A percentile compares a stretch with the other conserved stretches of the same genome.
Evolutionary conservation across 2,888 invertebrate species (phyloP).

Genomic region (Pasiphila rectangulata): DNA sequence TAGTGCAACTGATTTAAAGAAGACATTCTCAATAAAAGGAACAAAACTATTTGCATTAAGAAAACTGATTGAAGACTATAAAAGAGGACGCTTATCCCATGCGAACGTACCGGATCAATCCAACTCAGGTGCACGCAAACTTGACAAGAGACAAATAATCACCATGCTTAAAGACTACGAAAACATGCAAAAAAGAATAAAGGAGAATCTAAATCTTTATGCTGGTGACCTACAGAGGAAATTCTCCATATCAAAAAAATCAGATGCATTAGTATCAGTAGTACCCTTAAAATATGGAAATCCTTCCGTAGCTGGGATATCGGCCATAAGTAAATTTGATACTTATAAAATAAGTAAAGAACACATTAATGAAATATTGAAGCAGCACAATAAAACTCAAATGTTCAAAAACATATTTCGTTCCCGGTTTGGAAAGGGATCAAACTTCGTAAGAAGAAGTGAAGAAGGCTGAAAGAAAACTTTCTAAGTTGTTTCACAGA

Average conservation of each 20-base stretch:
- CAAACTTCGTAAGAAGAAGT: no score
- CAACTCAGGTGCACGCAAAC: constrained; percentile 24
- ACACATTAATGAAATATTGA: no score
- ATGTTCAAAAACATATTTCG: no score
- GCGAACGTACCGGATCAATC: constrained; percentile 23
- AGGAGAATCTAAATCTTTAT: constrained; percentile 14
- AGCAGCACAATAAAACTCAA: no score
- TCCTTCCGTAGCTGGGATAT: no score
- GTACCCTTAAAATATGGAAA: constrained; percentile 31
- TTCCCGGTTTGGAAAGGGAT: no score
- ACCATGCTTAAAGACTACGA: constrained; percentile 25
- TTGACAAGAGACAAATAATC: constrained; percentile 23
- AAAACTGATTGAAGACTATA: constrained; percentile 34
- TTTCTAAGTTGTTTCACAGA: no score
- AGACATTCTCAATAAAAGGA: constrained; percentile 28
- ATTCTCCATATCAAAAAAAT: constrained; percentile 27
- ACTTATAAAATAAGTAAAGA: no score
- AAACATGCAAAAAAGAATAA: constrained; percentile 15
- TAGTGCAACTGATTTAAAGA: constrained; percentile 31
- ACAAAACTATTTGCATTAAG: constrained; percentile 28
- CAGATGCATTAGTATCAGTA: constrained; percentile 17
- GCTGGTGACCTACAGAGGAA: constrained; percentile 34
- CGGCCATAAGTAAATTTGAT: no score
- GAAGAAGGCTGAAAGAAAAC: no score
- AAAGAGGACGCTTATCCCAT: constrained; percentile 29